Evolutionary conservation across 2,888 invertebrate genomes (phyloP).

Genomic region (Resseliella maxima): DNA sequence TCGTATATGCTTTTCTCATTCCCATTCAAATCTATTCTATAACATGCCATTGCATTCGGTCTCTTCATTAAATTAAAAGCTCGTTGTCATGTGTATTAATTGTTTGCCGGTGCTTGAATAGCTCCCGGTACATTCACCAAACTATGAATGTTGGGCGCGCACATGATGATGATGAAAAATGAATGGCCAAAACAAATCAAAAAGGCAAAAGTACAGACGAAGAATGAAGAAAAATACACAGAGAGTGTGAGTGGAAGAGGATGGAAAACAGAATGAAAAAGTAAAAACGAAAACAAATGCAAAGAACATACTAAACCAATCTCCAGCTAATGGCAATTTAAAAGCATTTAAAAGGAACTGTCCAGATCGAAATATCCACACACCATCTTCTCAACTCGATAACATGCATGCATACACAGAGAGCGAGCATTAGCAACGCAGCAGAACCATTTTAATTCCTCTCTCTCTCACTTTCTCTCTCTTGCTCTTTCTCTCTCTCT

Average conservation of each 20-base stretch:
- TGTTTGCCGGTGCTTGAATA: constrained; percentile 48
- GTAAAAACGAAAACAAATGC: neutral
- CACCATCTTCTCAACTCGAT: constrained; percentile 42
- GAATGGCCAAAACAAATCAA: neutral
- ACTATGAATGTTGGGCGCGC: neutral
- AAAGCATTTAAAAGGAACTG: constrained; percentile 53
- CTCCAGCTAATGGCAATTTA: constrained; percentile 35
- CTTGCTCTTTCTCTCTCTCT: neutral
- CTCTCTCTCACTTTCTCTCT: neutral
- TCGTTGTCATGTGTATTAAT: constrained; percentile 53
- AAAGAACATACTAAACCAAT: constrained; percentile 49
- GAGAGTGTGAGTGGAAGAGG: neutral
- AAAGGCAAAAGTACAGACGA: neutral
- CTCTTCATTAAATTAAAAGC: constrained; percentile 51
- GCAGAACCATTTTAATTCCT: constrained; percentile 14
- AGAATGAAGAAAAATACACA: constrained; percentile 14
- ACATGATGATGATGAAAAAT: too few species aligned
- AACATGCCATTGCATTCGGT: neutral
- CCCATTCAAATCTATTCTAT: neutral
- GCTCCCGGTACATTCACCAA: neutral
- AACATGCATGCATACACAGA: constrained; percentile 1
- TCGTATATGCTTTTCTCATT: neutral
- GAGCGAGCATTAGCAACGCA: neutral
- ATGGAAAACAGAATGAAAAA: neutral
- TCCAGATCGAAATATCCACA: constrained; percentile 37